Percentiles rank a stretch among this genome's conserved stretches.
Conservation (phyloP, 2,113 vertebrate species). For the Cyanoderma ruficeps region DNA sequence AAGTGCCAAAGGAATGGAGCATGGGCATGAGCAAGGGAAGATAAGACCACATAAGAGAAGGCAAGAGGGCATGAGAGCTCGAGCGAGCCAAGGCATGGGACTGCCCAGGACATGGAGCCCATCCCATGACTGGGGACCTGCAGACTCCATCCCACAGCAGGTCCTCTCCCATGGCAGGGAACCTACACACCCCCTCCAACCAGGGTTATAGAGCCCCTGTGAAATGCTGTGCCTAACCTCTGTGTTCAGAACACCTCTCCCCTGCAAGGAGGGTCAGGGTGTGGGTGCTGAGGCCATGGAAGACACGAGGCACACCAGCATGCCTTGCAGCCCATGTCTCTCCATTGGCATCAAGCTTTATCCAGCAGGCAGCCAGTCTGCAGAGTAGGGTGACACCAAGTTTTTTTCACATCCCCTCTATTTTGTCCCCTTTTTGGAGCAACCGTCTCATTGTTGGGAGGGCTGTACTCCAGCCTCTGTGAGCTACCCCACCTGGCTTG, state of each 20-base stretch:
- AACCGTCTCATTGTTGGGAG: not conserved
- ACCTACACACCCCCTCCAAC: not conserved
- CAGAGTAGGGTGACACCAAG: not conserved
- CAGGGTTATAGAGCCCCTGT: not conserved
- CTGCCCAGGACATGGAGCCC: not conserved
- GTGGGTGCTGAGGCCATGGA: not conserved
- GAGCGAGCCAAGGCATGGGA: rapidly evolving
- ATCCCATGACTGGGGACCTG: not conserved
- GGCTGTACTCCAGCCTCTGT: not conserved
- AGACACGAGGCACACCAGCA: not conserved
- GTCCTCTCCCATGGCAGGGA: not conserved
- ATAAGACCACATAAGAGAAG: rapidly evolving
- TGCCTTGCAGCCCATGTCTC: rapidly evolving
- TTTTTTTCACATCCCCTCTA: not conserved
- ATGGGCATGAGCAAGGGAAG: not conserved
- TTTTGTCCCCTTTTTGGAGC: not conserved
- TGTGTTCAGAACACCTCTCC: not conserved
- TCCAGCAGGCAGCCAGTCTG: not conserved
- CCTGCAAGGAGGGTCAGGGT: not conserved
- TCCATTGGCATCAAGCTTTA: rapidly evolving
- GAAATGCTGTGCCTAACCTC: not conserved
- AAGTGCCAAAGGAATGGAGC: not conserved
- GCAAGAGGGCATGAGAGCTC: not conserved
- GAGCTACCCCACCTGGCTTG: not conserved
- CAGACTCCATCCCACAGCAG: not conserved